Evolutionary conservation across 64 coral and sea anemone species (phyloP).

Genomic region (Pocillopora verrucosa): DNA sequence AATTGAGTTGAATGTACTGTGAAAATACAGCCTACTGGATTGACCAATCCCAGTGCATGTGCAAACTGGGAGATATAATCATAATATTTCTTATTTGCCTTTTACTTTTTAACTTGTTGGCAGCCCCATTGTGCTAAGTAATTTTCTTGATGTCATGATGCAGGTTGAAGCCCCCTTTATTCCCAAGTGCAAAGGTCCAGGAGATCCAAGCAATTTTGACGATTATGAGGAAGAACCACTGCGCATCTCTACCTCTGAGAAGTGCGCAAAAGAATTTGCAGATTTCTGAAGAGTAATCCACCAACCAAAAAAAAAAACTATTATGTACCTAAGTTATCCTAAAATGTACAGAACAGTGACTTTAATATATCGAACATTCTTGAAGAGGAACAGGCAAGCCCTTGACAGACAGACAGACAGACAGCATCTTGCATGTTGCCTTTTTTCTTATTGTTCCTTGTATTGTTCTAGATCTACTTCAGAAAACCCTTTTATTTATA

Average conservation of each 20-base stretch:
- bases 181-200: slow-evolving; percentile 96
- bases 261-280: slow-evolving; percentile 99
- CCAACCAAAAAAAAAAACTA: not conserved
- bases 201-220: slow-evolving; percentile 98
- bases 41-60: too few species aligned
- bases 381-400: slow-evolving; percentile 1
- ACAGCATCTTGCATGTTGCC: slow-evolving; percentile 26
- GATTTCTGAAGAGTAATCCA: slow-evolving; percentile 85
- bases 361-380: slow-evolving; percentile 49
- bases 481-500: slow-evolving; percentile 98
- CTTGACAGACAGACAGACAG: not conserved
- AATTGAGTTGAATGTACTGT: too few species aligned
- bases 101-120: not conserved
- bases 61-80: not conserved
- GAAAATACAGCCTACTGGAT: too few species aligned
- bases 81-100: not conserved
- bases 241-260: slow-evolving; percentile 91
- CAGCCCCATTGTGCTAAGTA: not conserved
- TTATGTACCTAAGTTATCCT: slow-evolving; percentile 67
- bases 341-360: slow-evolving; percentile 76
- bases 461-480: slow-evolving; percentile 54
- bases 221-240: slow-evolving; percentile 98
- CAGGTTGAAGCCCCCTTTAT: slow-evolving; percentile 99
- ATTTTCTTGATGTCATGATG: not conserved
- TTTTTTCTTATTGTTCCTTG: slow-evolving; percentile 55